Conservation (phyloP, 1,140 invertebrate genomes). For the Reticulitermes speratus region DNA sequence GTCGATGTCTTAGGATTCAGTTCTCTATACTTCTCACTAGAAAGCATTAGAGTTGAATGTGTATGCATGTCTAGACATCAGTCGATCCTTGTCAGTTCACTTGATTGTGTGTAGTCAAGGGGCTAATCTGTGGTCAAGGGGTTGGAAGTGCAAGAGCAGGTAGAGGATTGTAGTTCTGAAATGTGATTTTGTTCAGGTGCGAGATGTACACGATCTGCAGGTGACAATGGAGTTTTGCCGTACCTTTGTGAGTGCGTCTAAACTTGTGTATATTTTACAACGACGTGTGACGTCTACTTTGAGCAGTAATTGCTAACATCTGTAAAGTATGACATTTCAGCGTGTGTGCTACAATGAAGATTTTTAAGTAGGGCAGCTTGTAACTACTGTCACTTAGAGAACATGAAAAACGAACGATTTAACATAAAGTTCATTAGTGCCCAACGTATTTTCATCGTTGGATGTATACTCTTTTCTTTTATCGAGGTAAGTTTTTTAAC, state of each 20-base stretch:
- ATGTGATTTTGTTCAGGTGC: not conserved
- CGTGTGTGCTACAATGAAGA: not conserved
- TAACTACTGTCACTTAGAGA: not conserved
- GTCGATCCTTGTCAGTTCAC: not conserved
- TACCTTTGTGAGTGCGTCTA: not conserved
- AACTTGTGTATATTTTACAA: not conserved
- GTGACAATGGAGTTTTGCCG: not conserved
- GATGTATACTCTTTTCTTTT: not conserved
- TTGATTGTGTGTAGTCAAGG: not conserved
- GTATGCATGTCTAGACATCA: not conserved
- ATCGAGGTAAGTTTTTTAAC: not conserved
- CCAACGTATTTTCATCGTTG: not conserved
- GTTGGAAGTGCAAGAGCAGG: not conserved
- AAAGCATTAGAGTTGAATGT: not conserved
- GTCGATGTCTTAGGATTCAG: not conserved
- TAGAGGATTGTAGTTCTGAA: not conserved
- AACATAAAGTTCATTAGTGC: not conserved
- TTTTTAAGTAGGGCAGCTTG: constrained; percentile 18
- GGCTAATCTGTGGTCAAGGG: no score
- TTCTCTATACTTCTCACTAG: not conserved
- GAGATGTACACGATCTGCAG: not conserved
- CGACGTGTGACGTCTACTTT: not conserved
- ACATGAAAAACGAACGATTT: not conserved
- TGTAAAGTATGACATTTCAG: constrained; percentile 3
- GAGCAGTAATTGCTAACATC: not conserved